phyloP scores from a whole-genome alignment of 2,797 vertebrate species.

The Leucoraja ocellata region DNA sequence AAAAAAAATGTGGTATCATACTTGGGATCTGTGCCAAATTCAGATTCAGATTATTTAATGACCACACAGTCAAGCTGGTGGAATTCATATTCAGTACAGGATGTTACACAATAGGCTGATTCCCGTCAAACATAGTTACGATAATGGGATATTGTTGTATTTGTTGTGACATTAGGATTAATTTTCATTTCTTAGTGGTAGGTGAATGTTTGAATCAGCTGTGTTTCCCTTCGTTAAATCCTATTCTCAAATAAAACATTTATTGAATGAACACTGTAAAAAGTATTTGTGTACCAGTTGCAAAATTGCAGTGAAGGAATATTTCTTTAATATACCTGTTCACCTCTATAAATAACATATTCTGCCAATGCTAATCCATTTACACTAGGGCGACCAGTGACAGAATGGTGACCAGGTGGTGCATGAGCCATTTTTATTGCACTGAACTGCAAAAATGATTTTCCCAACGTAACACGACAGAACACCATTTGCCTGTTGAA shows the following conservation, averaged over 20 bases:
- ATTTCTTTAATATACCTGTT: slow-evolving; percentile 63
- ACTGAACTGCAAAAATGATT: slow-evolving; percentile 97
- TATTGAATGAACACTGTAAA: background rate
- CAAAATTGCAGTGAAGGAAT: background rate
- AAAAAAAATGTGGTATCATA: background rate
- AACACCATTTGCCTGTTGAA: slow-evolving; percentile 88
- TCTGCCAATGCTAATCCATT: slow-evolving; percentile 92
- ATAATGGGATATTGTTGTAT: too few relatives aligned
- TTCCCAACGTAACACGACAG: slow-evolving; percentile 95
- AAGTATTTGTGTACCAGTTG: background rate
- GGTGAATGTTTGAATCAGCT: background rate
- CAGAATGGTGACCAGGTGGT: slow-evolving; percentile 92
- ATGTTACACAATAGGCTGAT: too few relatives aligned
- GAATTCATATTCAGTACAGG: too few relatives aligned
- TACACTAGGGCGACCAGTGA: slow-evolving; percentile 93
- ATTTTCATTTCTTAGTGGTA: background rate
- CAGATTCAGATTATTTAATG: too few relatives aligned
- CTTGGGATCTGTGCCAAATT: background rate
- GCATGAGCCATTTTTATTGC: slow-evolving; percentile 99
- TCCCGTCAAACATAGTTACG: too few relatives aligned
- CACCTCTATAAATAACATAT: slow-evolving; percentile 96
- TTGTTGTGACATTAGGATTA: background rate
- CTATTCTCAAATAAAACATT: background rate
- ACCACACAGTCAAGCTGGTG: too few relatives aligned
- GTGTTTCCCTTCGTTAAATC: background rate